These are phyloP conservation scores for Acipenser oxyrinchus DNA, from an alignment of 2,797 vertebrate genomes.

Conservation along the genomic window DNA sequence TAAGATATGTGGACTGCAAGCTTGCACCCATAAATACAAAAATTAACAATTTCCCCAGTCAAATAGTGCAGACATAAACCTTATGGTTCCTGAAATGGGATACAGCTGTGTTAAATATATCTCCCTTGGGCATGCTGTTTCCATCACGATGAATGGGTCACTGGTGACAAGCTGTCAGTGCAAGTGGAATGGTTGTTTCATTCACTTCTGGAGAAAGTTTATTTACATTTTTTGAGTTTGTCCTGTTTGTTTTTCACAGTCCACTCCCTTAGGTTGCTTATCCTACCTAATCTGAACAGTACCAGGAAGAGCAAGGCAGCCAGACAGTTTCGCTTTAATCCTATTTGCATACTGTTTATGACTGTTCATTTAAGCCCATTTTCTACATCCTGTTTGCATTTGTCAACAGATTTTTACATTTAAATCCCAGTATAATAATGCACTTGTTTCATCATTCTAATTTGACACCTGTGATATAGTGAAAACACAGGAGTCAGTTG, in stretches of 20 bases:
- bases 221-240: not conserved
- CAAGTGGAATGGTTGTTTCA: not conserved
- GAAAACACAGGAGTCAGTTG: too few relatives aligned
- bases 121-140: not conserved
- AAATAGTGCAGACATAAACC: not conserved
- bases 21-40: not conserved
- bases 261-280: too few relatives aligned
- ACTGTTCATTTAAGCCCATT: slow-evolving; percentile 2
- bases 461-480: too few relatives aligned
- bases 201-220: slow-evolving; percentile 4
- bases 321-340: slow-evolving; percentile 7
- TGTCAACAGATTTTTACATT: too few relatives aligned
- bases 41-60: slow-evolving; percentile 1
- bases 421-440: too few relatives aligned
- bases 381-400: not conserved
- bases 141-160: not conserved
- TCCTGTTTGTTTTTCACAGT: too few relatives aligned
- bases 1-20: not conserved
- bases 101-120: not conserved
- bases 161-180: not conserved
- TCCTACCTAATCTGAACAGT: not conserved
- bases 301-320: not conserved
- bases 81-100: not conserved
- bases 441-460: too few relatives aligned
- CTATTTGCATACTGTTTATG: not conserved